Conservation (phyloP, 2,888 invertebrate species). For the Idaea biselata region DNA sequence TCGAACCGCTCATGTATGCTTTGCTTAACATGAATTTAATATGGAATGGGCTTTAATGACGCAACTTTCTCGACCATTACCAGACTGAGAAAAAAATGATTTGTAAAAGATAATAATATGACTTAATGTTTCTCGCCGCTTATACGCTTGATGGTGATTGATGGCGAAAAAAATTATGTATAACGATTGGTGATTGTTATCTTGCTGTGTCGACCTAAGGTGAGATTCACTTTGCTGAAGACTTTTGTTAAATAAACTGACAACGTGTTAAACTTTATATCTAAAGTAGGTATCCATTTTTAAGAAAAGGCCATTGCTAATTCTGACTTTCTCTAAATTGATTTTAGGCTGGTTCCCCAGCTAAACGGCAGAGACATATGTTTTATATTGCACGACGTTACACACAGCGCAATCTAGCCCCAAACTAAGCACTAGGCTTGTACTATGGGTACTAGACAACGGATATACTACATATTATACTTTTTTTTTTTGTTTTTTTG, state of each 20-base stretch:
- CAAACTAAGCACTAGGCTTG: too few species aligned
- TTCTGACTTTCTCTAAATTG: too few species aligned
- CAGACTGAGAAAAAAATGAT: slow-evolving; percentile 59
- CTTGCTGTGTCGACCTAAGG: neutral
- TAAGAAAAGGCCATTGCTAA: too few species aligned
- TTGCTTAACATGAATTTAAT: slow-evolving; percentile 5
- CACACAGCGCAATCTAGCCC: too few species aligned
- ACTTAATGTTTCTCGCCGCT: slow-evolving; percentile 40
- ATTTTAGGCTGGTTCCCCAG: too few species aligned
- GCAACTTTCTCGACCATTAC: slow-evolving; percentile 68
- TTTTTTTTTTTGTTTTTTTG: too few species aligned
- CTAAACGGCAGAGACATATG: too few species aligned
- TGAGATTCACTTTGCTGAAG: neutral
- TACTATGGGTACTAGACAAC: too few species aligned
- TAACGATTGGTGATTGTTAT: slow-evolving; percentile 44
- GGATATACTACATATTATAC: too few species aligned
- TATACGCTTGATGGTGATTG: slow-evolving; percentile 74
- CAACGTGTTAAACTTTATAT: neutral
- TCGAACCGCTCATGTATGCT: neutral
- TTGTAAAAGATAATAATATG: slow-evolving; percentile 35
- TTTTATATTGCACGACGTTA: too few species aligned
- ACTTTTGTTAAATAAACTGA: neutral
- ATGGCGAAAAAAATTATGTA: slow-evolving; percentile 54
- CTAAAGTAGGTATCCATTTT: neutral
- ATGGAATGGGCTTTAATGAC: slow-evolving; percentile 50